Conservation (phyloP, 2,797 vertebrate species). For the Lacerta viridis region DNA sequence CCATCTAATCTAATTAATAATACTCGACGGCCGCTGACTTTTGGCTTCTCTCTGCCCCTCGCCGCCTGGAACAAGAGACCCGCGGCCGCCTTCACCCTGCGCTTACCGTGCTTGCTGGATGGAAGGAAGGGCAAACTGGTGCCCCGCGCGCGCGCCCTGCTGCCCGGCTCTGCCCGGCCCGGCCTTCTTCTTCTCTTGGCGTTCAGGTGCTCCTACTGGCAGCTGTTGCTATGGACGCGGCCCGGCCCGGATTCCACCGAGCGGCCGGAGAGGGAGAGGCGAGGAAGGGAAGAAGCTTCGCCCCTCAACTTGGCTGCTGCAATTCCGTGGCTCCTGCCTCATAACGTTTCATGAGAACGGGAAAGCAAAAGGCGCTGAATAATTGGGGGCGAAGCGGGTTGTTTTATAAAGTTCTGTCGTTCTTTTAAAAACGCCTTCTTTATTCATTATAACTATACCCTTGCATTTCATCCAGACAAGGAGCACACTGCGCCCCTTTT, state of each 20-base stretch:
- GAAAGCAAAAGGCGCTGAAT: too few relatives aligned
- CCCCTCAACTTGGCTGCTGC: too few relatives aligned
- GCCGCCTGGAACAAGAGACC: not conserved
- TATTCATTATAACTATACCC: too few relatives aligned
- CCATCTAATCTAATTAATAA: not conserved
- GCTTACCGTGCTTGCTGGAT: not conserved
- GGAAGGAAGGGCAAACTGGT: not conserved
- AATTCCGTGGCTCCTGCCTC: too few relatives aligned
- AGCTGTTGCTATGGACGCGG: not conserved
- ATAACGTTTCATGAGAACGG: not conserved
- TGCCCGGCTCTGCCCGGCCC: too few relatives aligned
- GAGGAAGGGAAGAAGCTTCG: too few relatives aligned
- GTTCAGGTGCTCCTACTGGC: not conserved
- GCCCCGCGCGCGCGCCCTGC: too few relatives aligned
- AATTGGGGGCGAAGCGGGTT: too few relatives aligned
- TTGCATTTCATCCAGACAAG: not conserved
- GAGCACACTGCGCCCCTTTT: not conserved
- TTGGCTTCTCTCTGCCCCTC: not conserved
- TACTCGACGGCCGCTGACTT: not conserved
- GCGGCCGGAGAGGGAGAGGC: accelerated
- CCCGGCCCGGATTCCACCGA: not conserved
- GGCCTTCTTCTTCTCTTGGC: not conserved
- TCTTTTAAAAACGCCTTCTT: not conserved
- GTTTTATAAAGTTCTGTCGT: too few relatives aligned
- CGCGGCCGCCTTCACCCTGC: not conserved